Conservation (phyloP, 1,140 invertebrate species). For the Arctopsyche grandis region DNA sequence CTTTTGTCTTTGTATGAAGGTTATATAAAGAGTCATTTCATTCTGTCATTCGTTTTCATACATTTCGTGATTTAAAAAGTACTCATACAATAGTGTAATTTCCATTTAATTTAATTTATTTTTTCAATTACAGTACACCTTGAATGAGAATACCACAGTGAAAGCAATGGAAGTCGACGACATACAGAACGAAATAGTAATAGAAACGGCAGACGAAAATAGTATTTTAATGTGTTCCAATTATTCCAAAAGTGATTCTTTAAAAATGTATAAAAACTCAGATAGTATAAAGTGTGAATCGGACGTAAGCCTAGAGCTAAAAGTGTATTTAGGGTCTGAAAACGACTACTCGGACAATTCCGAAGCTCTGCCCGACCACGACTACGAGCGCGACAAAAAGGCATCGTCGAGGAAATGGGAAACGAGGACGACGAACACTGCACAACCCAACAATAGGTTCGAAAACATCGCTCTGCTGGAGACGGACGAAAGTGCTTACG, state of each 20-base stretch:
- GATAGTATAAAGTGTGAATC: slow-evolving; percentile 17
- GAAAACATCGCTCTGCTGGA: not conserved
- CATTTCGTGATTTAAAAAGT: no score
- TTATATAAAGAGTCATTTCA: no score
- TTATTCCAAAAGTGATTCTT: not conserved
- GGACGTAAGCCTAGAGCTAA: not conserved
- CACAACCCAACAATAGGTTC: no score
- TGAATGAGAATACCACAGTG: not conserved
- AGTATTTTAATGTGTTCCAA: not conserved
- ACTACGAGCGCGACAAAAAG: slow-evolving; percentile 12
- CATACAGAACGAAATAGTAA: slow-evolving; percentile 37
- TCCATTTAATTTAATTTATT: no score
- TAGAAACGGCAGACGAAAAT: slow-evolving; percentile 5
- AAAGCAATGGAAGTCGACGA: slow-evolving; percentile 36
- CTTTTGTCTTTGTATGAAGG: no score
- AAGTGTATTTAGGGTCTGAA: slow-evolving; percentile 1
- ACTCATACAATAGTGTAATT: no score
- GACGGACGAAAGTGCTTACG: not conserved
- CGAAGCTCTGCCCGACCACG: not conserved
- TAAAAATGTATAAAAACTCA: not conserved
- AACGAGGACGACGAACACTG: not conserved
- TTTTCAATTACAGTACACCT: no score
- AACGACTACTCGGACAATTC: slow-evolving; percentile 11
- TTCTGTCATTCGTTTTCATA: no score
- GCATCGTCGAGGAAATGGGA: not conserved